phyloP scores from a whole-genome alignment of 2,113 vertebrate genomes.

The Canis aureus region DNA sequence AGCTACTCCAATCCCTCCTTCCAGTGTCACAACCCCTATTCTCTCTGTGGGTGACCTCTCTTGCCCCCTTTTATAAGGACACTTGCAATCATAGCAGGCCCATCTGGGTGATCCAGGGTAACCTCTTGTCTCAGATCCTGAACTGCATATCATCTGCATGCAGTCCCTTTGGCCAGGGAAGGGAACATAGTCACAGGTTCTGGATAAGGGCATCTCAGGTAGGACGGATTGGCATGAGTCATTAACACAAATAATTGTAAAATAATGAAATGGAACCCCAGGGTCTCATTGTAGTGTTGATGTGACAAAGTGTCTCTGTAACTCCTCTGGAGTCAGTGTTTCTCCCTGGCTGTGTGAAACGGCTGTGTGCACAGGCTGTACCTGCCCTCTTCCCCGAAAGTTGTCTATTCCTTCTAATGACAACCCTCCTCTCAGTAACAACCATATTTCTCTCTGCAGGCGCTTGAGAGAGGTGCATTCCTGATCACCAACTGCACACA shows the following conservation, averaged over 20 bases:
- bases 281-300: neutral
- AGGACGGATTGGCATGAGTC: neutral
- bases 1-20: neutral
- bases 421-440: neutral
- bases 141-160: neutral
- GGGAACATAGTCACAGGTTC: neutral
- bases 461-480: neutral
- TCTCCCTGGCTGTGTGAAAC: neutral
- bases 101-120: neutral
- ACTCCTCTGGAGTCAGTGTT: neutral
- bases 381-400: neutral
- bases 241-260: neutral
- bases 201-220: neutral
- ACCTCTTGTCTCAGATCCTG: neutral
- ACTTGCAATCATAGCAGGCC: neutral
- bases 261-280: neutral
- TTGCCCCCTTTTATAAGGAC: neutral
- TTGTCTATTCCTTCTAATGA: neutral
- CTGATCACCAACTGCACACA: neutral
- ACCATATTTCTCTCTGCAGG: neutral
- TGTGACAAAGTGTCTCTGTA: neutral
- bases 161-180: neutral
- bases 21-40: neutral
- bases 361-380: neutral
- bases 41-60: neutral